Percentiles rank a stretch among this genome's conserved stretches.
phyloP scores from a whole-genome alignment of 2,888 invertebrate genomes.

The Hydriomena furcata region DNA sequence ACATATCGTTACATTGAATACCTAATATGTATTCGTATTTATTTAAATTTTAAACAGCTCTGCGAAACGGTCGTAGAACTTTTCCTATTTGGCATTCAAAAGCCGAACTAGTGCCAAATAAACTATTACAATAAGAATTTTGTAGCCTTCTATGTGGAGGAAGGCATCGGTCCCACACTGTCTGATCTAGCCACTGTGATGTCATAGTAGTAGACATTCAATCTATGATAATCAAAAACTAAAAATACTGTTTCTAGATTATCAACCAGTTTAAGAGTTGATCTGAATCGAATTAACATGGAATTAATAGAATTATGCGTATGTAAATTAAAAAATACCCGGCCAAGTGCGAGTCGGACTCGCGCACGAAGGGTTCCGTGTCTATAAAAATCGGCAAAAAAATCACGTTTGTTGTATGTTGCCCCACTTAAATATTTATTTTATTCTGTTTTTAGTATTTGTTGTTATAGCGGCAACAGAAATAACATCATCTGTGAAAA shows the following conservation, averaged over 20 bases:
- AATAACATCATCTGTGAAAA: too few species aligned
- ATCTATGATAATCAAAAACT: background rate
- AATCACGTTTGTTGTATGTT: too few species aligned
- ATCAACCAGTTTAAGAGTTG: background rate
- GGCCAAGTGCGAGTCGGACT: too few species aligned
- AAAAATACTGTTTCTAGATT: background rate
- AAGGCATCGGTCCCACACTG: conserved; percentile 70
- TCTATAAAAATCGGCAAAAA: too few species aligned
- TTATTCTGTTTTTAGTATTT: too few species aligned
- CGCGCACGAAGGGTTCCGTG: too few species aligned
- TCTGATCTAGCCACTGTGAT: conserved; percentile 65
- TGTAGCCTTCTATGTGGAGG: conserved; percentile 53
- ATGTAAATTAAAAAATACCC: too few species aligned
- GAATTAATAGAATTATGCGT: background rate
- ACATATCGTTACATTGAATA: conserved; percentile 42
- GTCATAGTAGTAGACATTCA: conserved; percentile 46
- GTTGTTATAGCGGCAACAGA: too few species aligned
- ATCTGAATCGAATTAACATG: background rate
- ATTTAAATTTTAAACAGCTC: conserved; percentile 48
- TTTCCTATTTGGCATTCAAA: conserved; percentile 76
- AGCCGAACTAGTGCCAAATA: conserved; percentile 71
- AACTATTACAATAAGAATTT: conserved; percentile 76
- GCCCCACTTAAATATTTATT: too few species aligned
- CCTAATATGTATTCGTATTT: conserved; percentile 40
- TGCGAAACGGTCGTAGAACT: conserved; percentile 70